Conservation (phyloP, 2,797 vertebrate species). For the Varecia variegata region DNA sequence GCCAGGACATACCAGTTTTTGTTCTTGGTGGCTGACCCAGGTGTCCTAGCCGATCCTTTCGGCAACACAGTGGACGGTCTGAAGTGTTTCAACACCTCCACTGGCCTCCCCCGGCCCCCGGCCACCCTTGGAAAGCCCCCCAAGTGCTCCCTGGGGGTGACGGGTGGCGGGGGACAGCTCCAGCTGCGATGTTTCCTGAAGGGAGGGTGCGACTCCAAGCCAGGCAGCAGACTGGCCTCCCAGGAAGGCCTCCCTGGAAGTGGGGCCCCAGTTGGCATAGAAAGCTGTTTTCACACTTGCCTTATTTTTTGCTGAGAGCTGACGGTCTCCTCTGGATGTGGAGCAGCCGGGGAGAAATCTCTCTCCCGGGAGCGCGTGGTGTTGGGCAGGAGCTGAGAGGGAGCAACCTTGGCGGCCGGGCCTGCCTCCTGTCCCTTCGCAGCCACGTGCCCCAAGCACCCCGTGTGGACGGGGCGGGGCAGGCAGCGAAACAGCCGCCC, state of each 20-base stretch:
- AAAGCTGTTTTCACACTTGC: constrained; percentile 82
- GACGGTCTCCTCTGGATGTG: constrained; percentile 50
- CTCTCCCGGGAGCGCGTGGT: constrained; percentile 63
- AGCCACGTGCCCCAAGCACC: rapidly evolving
- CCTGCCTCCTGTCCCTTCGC: background rate
- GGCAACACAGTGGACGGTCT: background rate
- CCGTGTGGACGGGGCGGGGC: background rate
- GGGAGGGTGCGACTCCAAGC: background rate
- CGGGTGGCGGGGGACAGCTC: background rate
- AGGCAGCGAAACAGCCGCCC: background rate
- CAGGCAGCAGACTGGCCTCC: background rate
- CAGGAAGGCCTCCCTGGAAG: constrained; percentile 60
- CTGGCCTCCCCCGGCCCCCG: background rate
- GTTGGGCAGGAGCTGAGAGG: constrained; percentile 58
- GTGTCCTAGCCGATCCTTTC: background rate
- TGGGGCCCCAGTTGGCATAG: constrained; percentile 71
- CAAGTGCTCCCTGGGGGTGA: background rate
- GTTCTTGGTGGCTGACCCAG: background rate
- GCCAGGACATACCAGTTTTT: background rate
- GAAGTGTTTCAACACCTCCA: background rate
- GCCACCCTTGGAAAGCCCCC: background rate
- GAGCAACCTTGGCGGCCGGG: constrained; percentile 45
- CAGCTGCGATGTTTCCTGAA: background rate
- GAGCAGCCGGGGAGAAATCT: constrained; percentile 75
- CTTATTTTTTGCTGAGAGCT: constrained; percentile 77